A percentile compares a stretch with the other conserved stretches of the same genome.
Conservation (phyloP, 2,113 vertebrate species). For the Calonectris borealis region DNA sequence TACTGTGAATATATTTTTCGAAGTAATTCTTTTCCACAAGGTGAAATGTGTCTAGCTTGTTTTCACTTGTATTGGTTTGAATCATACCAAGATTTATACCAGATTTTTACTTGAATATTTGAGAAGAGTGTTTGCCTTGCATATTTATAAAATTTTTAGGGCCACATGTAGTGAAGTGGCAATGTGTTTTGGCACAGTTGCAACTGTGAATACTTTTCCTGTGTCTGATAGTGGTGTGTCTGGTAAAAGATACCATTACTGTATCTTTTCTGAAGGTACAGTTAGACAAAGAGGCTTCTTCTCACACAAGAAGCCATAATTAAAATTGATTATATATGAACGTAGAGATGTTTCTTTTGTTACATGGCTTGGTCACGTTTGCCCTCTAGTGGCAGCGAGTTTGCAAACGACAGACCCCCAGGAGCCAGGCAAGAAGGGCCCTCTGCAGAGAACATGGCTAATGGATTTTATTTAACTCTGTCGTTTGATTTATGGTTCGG, state of each 20-base stretch:
- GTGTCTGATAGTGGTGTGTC: neutral
- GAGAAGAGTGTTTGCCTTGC: neutral
- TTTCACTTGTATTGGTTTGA: neutral
- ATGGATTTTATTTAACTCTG: neutral
- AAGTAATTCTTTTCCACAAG: neutral
- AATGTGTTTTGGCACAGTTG: neutral
- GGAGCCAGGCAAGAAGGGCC: neutral
- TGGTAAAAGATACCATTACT: neutral
- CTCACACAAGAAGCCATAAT: neutral
- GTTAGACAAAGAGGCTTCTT: neutral
- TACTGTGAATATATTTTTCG: neutral
- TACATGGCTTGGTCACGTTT: neutral
- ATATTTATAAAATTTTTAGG: neutral
- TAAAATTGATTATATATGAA: neutral
- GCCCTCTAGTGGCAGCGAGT: slow-evolving; percentile 23
- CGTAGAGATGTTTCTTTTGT: neutral
- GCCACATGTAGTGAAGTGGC: fast-evolving
- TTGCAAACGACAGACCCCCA: neutral
- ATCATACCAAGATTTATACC: neutral
- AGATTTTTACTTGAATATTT: neutral
- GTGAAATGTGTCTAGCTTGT: neutral
- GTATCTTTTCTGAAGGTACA: neutral
- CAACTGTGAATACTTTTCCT: neutral
- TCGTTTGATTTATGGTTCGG: neutral
- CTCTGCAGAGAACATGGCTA: neutral